Conservation (phyloP, 1,140 invertebrate species). For the Hestina assimilis region DNA sequence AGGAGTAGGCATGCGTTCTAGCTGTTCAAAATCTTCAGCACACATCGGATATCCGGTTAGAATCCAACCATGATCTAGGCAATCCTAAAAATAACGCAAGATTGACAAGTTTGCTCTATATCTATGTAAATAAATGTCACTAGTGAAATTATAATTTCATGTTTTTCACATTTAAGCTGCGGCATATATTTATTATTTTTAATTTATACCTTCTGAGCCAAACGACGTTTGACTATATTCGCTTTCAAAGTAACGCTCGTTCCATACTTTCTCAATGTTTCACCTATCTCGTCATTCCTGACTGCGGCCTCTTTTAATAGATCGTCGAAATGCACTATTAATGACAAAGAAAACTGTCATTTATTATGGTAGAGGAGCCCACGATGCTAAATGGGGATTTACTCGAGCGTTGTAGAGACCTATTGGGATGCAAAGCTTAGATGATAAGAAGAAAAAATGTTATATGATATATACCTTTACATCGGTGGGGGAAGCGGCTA, state of each 20-base stretch:
- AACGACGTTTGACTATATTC: slow-evolving; percentile 72
- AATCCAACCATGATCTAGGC: slow-evolving; percentile 81
- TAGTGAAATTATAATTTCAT: too few relatives aligned
- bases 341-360: background rate
- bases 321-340: slow-evolving; percentile 79
- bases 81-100: slow-evolving; percentile 62
- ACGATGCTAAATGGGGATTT: too few relatives aligned
- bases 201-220: slow-evolving; percentile 71
- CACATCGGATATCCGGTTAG: slow-evolving; percentile 79
- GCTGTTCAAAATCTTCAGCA: slow-evolving; percentile 78
- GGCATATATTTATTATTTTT: too few relatives aligned
- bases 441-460: too few relatives aligned
- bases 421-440: too few relatives aligned
- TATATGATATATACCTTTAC: too few relatives aligned
- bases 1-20: slow-evolving; percentile 80
- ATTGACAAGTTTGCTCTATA: background rate
- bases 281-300: slow-evolving; percentile 71
- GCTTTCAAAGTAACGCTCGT: slow-evolving; percentile 65
- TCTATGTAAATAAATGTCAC: background rate
- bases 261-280: slow-evolving; percentile 68
- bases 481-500: too few relatives aligned
- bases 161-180: too few relatives aligned
- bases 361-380: too few relatives aligned
- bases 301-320: slow-evolving; percentile 72
- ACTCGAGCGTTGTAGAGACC: too few relatives aligned